Evolutionary conservation across 2,797 vertebrate species (phyloP).

Genomic region (Syndactyla subalaris): DNA sequence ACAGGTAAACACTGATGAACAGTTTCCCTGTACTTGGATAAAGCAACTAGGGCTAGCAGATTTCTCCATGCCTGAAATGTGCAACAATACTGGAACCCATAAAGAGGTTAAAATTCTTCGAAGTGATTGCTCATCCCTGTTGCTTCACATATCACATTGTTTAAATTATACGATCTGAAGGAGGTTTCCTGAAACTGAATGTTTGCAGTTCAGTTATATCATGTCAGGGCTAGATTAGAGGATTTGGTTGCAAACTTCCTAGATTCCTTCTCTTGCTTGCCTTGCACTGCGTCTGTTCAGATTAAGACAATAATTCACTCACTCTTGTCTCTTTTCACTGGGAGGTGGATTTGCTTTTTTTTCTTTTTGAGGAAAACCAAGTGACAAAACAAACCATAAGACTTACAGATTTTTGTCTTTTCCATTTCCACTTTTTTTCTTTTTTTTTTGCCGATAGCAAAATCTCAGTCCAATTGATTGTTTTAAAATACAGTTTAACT

Average conservation of each 20-base stretch:
- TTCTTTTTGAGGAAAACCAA: background rate
- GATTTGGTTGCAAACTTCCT: background rate
- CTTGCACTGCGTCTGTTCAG: background rate
- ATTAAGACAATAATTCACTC: background rate
- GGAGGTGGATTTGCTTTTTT: no score
- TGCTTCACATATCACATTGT: background rate
- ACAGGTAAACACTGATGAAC: background rate
- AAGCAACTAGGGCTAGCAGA: background rate
- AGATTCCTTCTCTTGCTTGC: background rate
- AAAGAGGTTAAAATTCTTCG: background rate
- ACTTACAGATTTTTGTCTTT: no score
- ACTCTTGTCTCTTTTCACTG: background rate
- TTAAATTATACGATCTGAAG: background rate
- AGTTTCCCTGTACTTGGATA: background rate
- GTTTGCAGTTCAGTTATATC: background rate
- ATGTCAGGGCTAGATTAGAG: background rate
- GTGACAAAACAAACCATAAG: background rate
- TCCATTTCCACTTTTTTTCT: no score
- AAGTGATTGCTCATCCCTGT: background rate
- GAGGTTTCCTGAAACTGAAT: background rate
- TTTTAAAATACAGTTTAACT: background rate
- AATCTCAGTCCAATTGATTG: background rate
- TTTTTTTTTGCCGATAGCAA: background rate
- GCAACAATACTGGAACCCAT: rapidly evolving
- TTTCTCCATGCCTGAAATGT: background rate